Conservation (phyloP, 2,888 invertebrate genomes). For the Drosophila longiperda region DNA sequence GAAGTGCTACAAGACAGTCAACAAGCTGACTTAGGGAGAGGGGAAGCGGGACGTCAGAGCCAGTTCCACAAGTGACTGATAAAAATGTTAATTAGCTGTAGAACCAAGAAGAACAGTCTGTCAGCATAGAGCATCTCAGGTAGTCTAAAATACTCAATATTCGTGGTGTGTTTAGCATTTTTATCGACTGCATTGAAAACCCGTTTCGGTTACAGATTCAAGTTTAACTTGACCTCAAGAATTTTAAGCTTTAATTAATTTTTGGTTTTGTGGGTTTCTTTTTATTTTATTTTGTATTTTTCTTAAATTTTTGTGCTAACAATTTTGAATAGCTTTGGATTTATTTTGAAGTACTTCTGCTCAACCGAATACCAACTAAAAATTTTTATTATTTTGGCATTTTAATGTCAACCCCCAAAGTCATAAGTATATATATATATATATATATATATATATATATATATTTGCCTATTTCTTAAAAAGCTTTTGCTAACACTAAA, state of each 20-base stretch:
- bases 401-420: background rate
- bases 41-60: background rate
- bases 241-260: conserved; percentile 51
- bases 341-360: background rate
- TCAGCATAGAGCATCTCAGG: background rate
- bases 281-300: background rate
- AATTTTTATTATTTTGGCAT: no score
- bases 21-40: conserved; percentile 29
- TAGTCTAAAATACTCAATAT: conserved; percentile 8
- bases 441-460: no score
- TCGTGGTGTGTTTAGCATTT: conserved; percentile 15
- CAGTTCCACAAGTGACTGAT: conserved; percentile 11
- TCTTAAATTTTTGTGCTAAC: conserved; percentile 27
- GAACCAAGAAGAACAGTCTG: conserved; percentile 10
- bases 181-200: conserved; percentile 39
- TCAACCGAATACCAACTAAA: background rate
- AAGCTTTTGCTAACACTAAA: background rate
- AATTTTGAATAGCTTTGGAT: conserved; percentile 22
- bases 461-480: background rate
- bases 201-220: conserved; percentile 19
- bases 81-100: conserved; percentile 53
- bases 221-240: conserved; percentile 32
- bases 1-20: conserved; percentile 45
- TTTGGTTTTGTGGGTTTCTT: conserved; percentile 3
- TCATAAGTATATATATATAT: background rate